Evolutionary conservation across 1,140 invertebrate genomes (phyloP).

Genomic region (Venustaconcha ellipsiformis): DNA sequence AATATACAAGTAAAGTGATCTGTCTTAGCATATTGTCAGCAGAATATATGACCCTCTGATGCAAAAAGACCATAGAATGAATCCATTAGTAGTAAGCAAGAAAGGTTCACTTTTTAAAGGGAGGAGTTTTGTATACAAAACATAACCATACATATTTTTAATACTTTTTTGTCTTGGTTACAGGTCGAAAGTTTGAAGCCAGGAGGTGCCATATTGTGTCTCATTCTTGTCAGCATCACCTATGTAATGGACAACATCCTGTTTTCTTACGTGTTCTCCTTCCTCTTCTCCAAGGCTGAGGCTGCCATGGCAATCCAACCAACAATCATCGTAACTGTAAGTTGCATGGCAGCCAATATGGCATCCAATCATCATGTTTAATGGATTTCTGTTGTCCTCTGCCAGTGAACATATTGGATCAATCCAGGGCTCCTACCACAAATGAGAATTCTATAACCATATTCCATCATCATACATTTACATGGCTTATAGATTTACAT

Average conservation of each 20-base stretch:
- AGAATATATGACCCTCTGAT: no score
- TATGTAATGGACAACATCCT: constrained; percentile 83
- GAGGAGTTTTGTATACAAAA: neutral
- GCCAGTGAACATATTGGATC: no score
- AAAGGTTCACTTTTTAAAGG: neutral
- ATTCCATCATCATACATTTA: no score
- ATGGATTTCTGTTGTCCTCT: no score
- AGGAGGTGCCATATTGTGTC: constrained; percentile 77
- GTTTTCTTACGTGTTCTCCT: constrained; percentile 81
- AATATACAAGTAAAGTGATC: no score
- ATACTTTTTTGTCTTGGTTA: constrained; percentile 35
- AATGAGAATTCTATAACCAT: no score
- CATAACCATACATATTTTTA: constrained; percentile 75
- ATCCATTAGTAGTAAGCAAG: no score
- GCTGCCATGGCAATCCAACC: constrained; percentile 75
- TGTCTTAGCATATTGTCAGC: no score
- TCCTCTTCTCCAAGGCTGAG: constrained; percentile 85
- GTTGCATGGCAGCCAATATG: constrained; percentile 17
- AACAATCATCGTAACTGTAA: constrained; percentile 58
- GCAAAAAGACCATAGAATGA: no score
- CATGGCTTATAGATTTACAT: no score
- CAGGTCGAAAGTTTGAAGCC: constrained; percentile 68
- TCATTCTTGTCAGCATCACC: constrained; percentile 77
- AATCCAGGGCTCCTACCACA: no score
- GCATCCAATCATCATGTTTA: no score